Evolutionary conservation across 2,113 vertebrate genomes (phyloP).

Genomic region (Strix aluco): DNA sequence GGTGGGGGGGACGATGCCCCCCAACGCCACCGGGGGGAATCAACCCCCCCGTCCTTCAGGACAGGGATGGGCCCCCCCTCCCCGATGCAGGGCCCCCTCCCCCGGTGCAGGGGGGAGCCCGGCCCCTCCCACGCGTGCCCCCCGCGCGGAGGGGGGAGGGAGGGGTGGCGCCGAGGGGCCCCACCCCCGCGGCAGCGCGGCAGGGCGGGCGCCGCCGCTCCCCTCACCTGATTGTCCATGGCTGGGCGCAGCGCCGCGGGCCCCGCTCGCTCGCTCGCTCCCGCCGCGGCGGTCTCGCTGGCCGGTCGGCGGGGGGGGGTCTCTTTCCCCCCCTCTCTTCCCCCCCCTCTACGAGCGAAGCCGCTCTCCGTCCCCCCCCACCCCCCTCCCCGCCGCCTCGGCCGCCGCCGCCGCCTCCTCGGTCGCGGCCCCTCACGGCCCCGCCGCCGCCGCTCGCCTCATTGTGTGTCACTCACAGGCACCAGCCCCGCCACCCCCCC

Average conservation of each 20-base stretch:
- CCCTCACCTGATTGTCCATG: slow-evolving; percentile 52
- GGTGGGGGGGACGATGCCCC: background rate
- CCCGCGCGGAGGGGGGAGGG: too few relatives aligned
- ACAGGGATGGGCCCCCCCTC: background rate
- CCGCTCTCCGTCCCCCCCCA: background rate
- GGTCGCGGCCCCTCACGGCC: slow-evolving; percentile 63
- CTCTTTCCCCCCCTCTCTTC: background rate
- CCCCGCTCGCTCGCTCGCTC: background rate
- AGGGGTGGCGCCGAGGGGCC: background rate
- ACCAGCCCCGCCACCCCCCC: slow-evolving; percentile 33
- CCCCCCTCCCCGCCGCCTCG: slow-evolving; percentile 75
- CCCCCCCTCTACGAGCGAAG: background rate
- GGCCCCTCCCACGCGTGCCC: background rate
- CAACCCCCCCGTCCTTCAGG: background rate
- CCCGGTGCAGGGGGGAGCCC: background rate
- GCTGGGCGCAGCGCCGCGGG: slow-evolving; percentile 27
- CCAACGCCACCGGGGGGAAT: background rate
- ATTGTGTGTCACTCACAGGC: slow-evolving; percentile 72
- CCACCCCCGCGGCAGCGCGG: background rate
- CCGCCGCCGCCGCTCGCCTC: slow-evolving; percentile 60
- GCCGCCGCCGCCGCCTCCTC: slow-evolving; percentile 48
- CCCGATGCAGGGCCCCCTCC: background rate
- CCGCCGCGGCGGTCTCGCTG: background rate
- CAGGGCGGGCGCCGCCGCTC: background rate
- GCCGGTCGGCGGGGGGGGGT: background rate